Conservation (phyloP, 2,797 vertebrate genomes). For the Poecilia picta region DNA sequence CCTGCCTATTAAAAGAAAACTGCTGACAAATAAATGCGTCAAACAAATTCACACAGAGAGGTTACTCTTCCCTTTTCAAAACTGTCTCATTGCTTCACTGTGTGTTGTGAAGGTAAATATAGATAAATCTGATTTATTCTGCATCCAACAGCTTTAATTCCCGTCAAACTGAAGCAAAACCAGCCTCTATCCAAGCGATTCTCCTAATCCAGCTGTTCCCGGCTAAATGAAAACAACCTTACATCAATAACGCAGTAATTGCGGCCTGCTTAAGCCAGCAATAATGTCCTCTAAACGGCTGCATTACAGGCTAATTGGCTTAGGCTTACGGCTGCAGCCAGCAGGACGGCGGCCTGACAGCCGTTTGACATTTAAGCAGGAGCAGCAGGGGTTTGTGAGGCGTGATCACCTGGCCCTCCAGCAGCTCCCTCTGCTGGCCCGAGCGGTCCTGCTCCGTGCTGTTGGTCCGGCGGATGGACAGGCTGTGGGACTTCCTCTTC, state of each 20-base stretch:
- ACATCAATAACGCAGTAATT: conserved; percentile 4
- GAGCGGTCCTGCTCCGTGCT: conserved; percentile 95
- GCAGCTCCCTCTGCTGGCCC: conserved; percentile 90
- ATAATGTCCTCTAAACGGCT: conserved; percentile 27
- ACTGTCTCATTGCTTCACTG: not conserved
- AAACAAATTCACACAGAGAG: not conserved
- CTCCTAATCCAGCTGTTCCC: conserved; percentile 20
- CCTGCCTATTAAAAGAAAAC: not conserved
- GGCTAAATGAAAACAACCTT: conserved; percentile 12
- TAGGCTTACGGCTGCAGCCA: conserved; percentile 45
- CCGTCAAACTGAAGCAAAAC: conserved; percentile 3
- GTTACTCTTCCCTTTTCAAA: not conserved
- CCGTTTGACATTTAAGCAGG: not conserved
- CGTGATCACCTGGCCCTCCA: conserved; percentile 90
- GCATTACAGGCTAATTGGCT: conserved; percentile 61
- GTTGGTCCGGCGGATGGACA: conserved; percentile 96
- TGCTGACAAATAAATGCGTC: not conserved
- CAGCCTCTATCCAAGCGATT: not conserved
- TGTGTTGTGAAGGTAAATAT: not conserved
- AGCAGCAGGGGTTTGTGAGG: not conserved
- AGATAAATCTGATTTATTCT: not conserved
- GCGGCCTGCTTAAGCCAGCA: conserved; percentile 6
- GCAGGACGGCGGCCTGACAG: conserved; percentile 27
- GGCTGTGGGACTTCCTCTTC: conserved; percentile 97
- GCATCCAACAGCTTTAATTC: not conserved